Conservation (phyloP, 2,888 invertebrate species). For the Watsonalla binaria region DNA sequence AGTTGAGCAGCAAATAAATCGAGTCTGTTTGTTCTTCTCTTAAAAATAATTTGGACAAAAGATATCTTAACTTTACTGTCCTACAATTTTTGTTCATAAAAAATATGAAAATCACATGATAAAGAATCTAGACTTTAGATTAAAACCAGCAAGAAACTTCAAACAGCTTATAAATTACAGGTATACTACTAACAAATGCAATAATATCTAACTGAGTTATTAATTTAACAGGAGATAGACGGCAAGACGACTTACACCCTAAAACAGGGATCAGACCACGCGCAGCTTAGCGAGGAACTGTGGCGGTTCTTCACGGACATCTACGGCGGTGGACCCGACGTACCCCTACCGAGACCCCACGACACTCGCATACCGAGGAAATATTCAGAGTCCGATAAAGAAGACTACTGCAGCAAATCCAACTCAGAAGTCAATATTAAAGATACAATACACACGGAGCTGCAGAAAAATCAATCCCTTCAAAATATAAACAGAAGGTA, state of each 20-base stretch:
- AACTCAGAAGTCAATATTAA: conserved; percentile 59
- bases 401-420: conserved; percentile 65
- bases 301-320: conserved; percentile 92
- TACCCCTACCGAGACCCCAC: conserved; percentile 61
- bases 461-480: conserved; percentile 68
- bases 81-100: too few relatives aligned
- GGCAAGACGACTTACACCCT: conserved; percentile 51
- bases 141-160: too few relatives aligned
- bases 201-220: neutral
- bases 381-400: conserved; percentile 66
- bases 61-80: too few relatives aligned
- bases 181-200: too few relatives aligned
- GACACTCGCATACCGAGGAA: conserved; percentile 35
- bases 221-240: conserved; percentile 56
- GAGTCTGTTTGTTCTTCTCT: too few relatives aligned
- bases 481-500: conserved; percentile 60
- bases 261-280: conserved; percentile 81
- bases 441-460: conserved; percentile 45
- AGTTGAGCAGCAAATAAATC: too few relatives aligned
- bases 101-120: too few relatives aligned
- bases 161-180: too few relatives aligned
- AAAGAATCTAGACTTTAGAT: too few relatives aligned
- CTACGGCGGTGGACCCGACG: conserved; percentile 94
- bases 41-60: too few relatives aligned
- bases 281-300: conserved; percentile 89